These are phyloP conservation scores for Hyperoplus immaculatus DNA, from an alignment of 2,797 vertebrate genomes.

Conservation along the genomic window DNA sequence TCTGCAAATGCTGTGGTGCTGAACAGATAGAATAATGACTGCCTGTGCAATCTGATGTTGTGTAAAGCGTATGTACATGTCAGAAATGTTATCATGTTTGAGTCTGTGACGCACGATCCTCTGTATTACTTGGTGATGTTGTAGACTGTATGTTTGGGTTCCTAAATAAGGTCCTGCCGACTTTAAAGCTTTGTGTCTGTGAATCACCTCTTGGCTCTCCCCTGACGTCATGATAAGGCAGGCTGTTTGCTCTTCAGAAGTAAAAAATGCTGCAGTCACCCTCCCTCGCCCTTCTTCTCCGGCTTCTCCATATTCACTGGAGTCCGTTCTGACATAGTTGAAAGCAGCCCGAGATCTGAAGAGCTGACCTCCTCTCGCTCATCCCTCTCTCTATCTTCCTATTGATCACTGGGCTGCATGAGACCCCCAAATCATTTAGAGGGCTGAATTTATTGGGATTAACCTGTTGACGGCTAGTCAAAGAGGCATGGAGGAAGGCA, in stretches of 20 bases:
- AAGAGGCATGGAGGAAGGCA: constrained; percentile 20
- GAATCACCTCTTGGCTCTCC: constrained; percentile 48
- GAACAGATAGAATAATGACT: constrained; percentile 21
- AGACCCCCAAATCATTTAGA: constrained; percentile 70
- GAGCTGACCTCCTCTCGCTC: constrained; percentile 44
- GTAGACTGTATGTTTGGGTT: constrained; percentile 18
- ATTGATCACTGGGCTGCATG: constrained; percentile 70
- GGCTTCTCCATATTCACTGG: constrained; percentile 10
- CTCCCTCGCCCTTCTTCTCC: constrained; percentile 10
- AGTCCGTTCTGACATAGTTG: constrained; percentile 24
- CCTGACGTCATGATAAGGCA: constrained; percentile 52
- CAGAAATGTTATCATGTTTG: constrained; percentile 11
- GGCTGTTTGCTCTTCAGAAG: constrained; percentile 66
- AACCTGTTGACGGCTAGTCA: constrained; percentile 66
- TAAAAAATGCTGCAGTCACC: constrained; percentile 54
- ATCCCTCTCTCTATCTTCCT: constrained; percentile 58
- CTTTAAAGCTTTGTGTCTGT: constrained; percentile 33
- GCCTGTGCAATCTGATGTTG: not conserved
- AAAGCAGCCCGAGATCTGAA: constrained; percentile 41
- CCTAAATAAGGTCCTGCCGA: constrained; percentile 35
- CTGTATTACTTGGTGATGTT: not conserved
- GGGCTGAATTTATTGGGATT: constrained; percentile 70
- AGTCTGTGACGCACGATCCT: constrained; percentile 14
- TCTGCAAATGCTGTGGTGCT: constrained; percentile 23
- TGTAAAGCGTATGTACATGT: constrained; percentile 13